phyloP scores from a whole-genome alignment of 2,797 vertebrate species.

The Danio jaintianensis region DNA sequence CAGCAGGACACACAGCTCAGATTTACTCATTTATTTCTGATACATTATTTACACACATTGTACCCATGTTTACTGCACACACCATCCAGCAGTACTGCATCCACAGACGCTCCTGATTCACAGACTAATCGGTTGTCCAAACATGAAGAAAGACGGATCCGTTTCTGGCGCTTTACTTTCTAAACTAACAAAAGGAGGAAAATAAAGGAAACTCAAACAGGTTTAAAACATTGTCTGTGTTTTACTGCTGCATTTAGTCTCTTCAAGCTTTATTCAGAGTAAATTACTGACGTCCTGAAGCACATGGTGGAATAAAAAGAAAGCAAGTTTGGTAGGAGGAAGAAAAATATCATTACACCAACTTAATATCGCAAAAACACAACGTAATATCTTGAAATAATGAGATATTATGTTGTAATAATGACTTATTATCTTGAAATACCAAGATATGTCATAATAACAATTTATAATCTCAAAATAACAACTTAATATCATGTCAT shows the following conservation, averaged over 20 bases:
- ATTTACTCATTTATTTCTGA: conserved; percentile 62
- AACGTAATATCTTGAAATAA: too few relatives aligned
- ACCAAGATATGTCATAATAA: too few relatives aligned
- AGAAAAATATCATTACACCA: too few relatives aligned
- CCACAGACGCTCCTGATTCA: conserved; percentile 55
- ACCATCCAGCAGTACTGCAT: conserved; percentile 61
- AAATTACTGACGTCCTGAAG: too few relatives aligned
- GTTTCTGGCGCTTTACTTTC: conserved; percentile 44
- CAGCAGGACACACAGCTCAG: conserved; percentile 21
- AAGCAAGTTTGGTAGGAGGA: too few relatives aligned
- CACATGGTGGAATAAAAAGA: too few relatives aligned
- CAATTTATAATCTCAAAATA: too few relatives aligned
- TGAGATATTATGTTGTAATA: too few relatives aligned
- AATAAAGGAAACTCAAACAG: conserved; percentile 34
- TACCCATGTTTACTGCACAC: conserved; percentile 58
- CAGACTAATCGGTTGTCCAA: conserved; percentile 57
- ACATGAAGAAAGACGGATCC: conserved; percentile 54
- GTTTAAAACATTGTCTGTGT: conserved; percentile 34
- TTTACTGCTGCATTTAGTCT: conserved; percentile 19
- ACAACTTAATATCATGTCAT: too few relatives aligned
- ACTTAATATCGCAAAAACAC: too few relatives aligned
- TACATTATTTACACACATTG: conserved; percentile 64
- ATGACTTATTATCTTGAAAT: too few relatives aligned
- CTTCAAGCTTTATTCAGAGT: conserved; percentile 42
- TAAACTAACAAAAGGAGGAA: conserved; percentile 40